Percentiles rank a stretch among this genome's conserved stretches.
These are phyloP conservation scores for Drosophila pegasa DNA, from an alignment of 2,888 invertebrate species.

Conservation along the genomic window DNA sequence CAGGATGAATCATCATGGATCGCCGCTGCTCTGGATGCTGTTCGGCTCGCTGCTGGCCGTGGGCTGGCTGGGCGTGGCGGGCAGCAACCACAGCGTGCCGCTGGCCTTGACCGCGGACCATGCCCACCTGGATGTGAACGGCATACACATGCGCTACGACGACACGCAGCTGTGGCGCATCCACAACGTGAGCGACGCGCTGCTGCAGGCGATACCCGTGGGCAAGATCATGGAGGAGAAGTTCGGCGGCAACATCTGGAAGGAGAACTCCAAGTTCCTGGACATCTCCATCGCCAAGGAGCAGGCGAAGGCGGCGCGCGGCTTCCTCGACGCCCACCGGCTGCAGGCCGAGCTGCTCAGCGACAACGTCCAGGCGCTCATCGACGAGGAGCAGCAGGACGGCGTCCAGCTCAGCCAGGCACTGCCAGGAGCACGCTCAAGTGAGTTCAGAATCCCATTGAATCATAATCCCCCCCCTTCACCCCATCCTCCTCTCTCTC, in stretches of 20 bases:
- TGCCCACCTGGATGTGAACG: conserved; percentile 56
- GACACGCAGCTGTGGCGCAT: conserved; percentile 83
- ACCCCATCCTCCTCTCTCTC: too few species aligned
- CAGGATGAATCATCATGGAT: conserved; percentile 8
- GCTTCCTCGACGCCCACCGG: conserved; percentile 87
- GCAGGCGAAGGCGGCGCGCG: conserved; percentile 87
- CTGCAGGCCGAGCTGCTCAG: conserved; percentile 89
- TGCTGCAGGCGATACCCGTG: conserved; percentile 65
- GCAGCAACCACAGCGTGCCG: conserved; percentile 4
- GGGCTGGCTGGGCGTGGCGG: conserved; percentile 2
- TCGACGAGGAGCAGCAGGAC: conserved; percentile 89
- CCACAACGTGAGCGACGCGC: conserved; percentile 79
- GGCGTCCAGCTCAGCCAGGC: conserved; percentile 81
- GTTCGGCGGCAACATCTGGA: conserved; percentile 83
- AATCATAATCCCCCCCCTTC: too few species aligned
- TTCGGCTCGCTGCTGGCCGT: conserved; percentile 24
- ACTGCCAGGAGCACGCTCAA: conserved; percentile 86
- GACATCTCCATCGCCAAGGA: conserved; percentile 90
- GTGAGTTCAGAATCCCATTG: conserved; percentile 72
- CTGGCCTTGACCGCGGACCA: neutral
- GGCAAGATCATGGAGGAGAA: conserved; percentile 75
- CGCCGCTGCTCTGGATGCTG: conserved; percentile 30
- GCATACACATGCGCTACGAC: conserved; percentile 79
- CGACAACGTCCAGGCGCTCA: conserved; percentile 90
- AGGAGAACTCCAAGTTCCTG: conserved; percentile 84